phyloP scores from a whole-genome alignment of 23 tunicate genomes.

The Botrylloides violaceus region DNA sequence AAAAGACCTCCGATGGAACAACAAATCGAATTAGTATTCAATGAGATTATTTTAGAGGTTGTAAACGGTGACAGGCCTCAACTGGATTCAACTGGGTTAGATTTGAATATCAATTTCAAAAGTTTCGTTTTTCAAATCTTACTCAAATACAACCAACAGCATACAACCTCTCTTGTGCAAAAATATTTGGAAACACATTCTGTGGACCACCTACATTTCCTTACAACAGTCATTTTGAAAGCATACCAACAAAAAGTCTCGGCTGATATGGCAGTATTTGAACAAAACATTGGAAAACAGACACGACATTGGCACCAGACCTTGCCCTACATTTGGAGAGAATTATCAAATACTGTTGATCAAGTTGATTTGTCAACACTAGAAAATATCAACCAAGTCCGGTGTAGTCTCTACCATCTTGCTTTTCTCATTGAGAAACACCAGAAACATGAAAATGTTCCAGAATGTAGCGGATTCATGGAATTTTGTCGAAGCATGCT shows the following conservation, averaged over 20 bases:
- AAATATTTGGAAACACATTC: neutral
- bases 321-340: neutral
- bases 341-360: neutral
- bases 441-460: neutral
- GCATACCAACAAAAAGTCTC: neutral
- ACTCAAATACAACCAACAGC: neutral
- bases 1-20: neutral
- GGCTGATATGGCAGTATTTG: neutral
- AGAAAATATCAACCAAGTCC: neutral
- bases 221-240: neutral
- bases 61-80: neutral
- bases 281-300: neutral
- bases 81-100: constrained; percentile 4
- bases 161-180: neutral
- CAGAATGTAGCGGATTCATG: neutral
- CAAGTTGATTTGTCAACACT: neutral
- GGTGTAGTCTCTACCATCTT: neutral
- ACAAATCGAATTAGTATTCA: constrained; percentile 6
- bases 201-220: neutral
- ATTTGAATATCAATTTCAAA: constrained; percentile 7
- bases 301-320: neutral
- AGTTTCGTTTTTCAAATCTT: neutral
- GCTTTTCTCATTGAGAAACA: neutral
- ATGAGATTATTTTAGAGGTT: neutral
- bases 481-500: neutral